Evolutionary conservation across 2,888 invertebrate genomes (phyloP), one percentile per base, ranked within the genome.

Genomic region (Meteorus colon): DNA sequence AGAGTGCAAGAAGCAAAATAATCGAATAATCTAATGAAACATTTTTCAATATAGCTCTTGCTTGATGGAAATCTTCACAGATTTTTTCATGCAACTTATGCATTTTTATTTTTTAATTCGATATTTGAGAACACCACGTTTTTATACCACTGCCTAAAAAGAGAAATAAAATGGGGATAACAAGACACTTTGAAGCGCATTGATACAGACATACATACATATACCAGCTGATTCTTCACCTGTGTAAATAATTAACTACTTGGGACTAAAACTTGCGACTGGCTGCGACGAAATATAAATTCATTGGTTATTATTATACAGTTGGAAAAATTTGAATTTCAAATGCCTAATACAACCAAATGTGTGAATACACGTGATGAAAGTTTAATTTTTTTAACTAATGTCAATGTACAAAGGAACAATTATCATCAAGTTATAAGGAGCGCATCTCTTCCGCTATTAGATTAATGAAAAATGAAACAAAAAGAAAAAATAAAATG

Each of bases 121-220:
- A n/a, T 34, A 31, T 19, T 62, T 62, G 24, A 51, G 19, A 62
- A 72, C n/a, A 72, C 27, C 14, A 62, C 41, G 16, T 48, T 62
- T 70, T 2, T 41, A 80, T 81, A 83, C 83, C 86, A 87, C 86
- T 86, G 86, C 86, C 86, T 85, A 81, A 79, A 77, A 81, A 31
- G 27, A 51, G 4, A 51, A 51, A n/a, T 19, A 48, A 27, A 48
- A 48, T 24, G 24, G 24, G 24, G 12, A 55, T 24, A 37, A 37
- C 14, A n/a, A 34, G 24, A 37, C 19, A 55, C 31, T 55, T 70
- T 31, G 4, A 59, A 24, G 24, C 34, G 6, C 16, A 59, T 34
- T 70, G 55, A 70, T 24, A 59, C 31, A 24, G 31, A 48, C 48
- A 45, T 19, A 48, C 4, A 67, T 24, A 45, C 41, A 48, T 29